phyloP scores from a whole-genome alignment of 2,113 vertebrate genomes.

The Semicossyphus pulcher region DNA sequence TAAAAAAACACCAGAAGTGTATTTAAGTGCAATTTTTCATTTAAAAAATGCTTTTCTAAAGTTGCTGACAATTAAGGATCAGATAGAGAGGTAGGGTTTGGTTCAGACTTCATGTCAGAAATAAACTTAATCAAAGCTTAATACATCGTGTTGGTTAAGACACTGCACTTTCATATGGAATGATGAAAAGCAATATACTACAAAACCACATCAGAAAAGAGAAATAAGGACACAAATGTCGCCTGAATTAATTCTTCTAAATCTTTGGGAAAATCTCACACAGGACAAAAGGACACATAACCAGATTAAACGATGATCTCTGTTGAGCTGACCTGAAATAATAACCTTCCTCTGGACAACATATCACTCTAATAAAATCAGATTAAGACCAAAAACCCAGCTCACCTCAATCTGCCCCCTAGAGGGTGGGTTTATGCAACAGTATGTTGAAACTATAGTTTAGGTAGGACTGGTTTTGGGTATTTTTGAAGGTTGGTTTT shows the following conservation, averaged over 20 bases:
- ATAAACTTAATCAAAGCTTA: too few species aligned
- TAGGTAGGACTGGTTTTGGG: background rate
- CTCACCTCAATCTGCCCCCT: conserved; percentile 42
- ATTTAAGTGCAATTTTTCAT: background rate
- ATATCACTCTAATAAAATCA: conserved; percentile 47
- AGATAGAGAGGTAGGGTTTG: background rate
- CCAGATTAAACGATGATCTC: conserved; percentile 22
- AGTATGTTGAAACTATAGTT: conserved; percentile 2
- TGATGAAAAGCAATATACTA: background rate
- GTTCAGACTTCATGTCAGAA: background rate
- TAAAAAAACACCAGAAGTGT: conserved; percentile 23
- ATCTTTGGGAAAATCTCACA: conserved; percentile 14
- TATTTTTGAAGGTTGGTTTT: too few species aligned
- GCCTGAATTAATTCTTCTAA: background rate
- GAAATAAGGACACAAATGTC: background rate
- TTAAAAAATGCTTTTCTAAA: background rate
- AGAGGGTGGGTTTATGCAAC: conserved; percentile 1
- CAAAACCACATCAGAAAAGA: background rate
- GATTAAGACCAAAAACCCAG: conserved; percentile 45
- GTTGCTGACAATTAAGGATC: background rate
- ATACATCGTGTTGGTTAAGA: background rate
- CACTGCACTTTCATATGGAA: background rate
- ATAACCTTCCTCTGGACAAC: conserved; percentile 23
- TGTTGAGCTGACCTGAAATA: conserved; percentile 30
- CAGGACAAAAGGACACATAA: conserved; percentile 8